Evolutionary conservation across 2,888 invertebrate species (phyloP).

Genomic region (Tubulanus polymorphus): DNA sequence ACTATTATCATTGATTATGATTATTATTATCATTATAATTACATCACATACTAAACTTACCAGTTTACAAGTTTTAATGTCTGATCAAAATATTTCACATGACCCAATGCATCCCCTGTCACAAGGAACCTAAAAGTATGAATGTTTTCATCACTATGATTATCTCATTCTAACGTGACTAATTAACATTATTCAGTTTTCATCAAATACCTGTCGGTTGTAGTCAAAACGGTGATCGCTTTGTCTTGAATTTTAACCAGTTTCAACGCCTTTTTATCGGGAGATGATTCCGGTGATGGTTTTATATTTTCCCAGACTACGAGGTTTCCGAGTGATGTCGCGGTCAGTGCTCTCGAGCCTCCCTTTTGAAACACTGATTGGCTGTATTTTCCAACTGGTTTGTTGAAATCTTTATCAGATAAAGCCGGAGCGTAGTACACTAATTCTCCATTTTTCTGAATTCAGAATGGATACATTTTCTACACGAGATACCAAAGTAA

Average conservation of each 20-base stretch:
- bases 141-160: constrained; percentile 1
- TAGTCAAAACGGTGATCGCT: constrained; percentile 51
- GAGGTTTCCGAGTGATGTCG: constrained; percentile 52
- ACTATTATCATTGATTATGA: too few relatives aligned
- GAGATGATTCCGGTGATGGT: constrained; percentile 37
- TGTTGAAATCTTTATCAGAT: constrained; percentile 52
- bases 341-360: constrained; percentile 47
- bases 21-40: too few relatives aligned
- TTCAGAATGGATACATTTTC: neutral
- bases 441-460: constrained; percentile 34
- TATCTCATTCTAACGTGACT: neutral
- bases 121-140: constrained; percentile 48
- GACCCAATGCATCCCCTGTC: constrained; percentile 51
- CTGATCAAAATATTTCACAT: constrained; percentile 54
- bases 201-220: constrained; percentile 42
- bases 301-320: constrained; percentile 54
- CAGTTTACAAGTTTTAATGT: constrained; percentile 51
- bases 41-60: constrained; percentile 25
- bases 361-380: constrained; percentile 49
- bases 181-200: neutral
- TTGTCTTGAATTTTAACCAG: constrained; percentile 50
- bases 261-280: constrained; percentile 52
- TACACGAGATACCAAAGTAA: neutral
- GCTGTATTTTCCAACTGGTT: constrained; percentile 50
- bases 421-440: constrained; percentile 48